These are phyloP conservation scores for Drosophila lowei DNA, from an alignment of 1,140 invertebrate species.

Conservation along the genomic window DNA sequence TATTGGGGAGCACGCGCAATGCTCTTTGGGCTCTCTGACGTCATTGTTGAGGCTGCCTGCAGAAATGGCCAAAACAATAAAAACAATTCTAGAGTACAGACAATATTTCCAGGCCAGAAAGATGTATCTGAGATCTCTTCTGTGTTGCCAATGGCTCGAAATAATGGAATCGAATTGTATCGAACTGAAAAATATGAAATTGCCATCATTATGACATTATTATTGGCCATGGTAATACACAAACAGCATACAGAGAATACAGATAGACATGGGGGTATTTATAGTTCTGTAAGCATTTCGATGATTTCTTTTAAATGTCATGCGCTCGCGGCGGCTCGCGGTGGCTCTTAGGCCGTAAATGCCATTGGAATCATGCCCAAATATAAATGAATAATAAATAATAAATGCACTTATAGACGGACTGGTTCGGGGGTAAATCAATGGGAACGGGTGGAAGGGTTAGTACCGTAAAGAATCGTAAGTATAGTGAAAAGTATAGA, in stretches of 20 bases:
- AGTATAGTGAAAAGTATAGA: slow-evolving; percentile 5
- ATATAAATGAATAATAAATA: slow-evolving; percentile 50
- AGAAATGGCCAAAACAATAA: slow-evolving; percentile 21
- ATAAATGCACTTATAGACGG: slow-evolving; percentile 41
- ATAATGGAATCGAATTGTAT: neutral
- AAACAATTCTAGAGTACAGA: neutral
- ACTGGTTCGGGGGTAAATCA: slow-evolving; percentile 20
- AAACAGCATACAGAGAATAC: slow-evolving; percentile 3
- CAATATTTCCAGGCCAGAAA: too few species aligned
- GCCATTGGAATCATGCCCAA: slow-evolving; percentile 67
- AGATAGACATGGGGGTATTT: slow-evolving; percentile 40
- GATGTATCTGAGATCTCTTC: neutral
- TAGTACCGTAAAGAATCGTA: slow-evolving; percentile 28
- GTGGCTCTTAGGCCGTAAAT: slow-evolving; percentile 37
- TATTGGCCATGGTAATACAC: slow-evolving; percentile 45
- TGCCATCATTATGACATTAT: slow-evolving; percentile 41
- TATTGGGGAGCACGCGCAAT: slow-evolving; percentile 22
- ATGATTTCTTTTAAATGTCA: slow-evolving; percentile 61
- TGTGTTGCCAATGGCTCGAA: neutral
- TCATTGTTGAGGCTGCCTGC: slow-evolving; percentile 43
- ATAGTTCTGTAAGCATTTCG: slow-evolving; percentile 55
- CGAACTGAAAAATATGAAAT: slow-evolving; percentile 11
- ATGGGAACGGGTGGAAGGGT: slow-evolving; percentile 13
- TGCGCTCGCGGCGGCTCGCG: slow-evolving; percentile 8
- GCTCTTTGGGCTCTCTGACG: slow-evolving; percentile 34